Conservation (phyloP, 2,888 invertebrate species). For the Hedychridium roseum region DNA sequence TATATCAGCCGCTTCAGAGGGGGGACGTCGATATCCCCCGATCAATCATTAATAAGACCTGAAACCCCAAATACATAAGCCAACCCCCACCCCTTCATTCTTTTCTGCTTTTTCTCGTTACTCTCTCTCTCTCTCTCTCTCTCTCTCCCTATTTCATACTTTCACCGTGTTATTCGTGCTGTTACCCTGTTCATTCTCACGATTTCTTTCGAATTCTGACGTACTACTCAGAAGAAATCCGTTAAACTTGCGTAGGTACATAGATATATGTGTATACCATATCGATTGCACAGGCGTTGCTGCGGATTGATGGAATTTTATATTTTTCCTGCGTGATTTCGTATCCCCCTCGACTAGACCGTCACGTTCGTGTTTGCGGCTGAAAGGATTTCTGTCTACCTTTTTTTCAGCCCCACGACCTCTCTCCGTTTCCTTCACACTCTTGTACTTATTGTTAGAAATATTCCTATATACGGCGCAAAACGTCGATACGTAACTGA, state of each 20-base stretch:
- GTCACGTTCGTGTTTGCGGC: slow-evolving; percentile 35
- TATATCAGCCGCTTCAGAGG: slow-evolving; percentile 62
- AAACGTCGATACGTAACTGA: slow-evolving; percentile 37
- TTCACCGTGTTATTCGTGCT: too few relatives aligned
- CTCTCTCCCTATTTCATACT: slow-evolving; percentile 4
- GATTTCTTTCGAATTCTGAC: too few relatives aligned
- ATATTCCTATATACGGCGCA: slow-evolving; percentile 36
- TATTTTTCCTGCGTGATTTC: slow-evolving; percentile 59
- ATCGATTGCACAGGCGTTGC: too few relatives aligned
- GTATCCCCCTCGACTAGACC: slow-evolving; percentile 37
- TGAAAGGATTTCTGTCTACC: neutral
- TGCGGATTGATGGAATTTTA: slow-evolving; percentile 63
- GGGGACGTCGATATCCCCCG: slow-evolving; percentile 63
- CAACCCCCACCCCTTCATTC: slow-evolving; percentile 31
- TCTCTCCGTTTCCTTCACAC: slow-evolving; percentile 3
- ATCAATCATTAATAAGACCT: slow-evolving; percentile 64
- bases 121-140: slow-evolving; percentile 4
- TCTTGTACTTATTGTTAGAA: too few relatives aligned
- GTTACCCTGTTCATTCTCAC: too few relatives aligned
- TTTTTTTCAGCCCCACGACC: neutral
- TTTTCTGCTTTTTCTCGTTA: slow-evolving; percentile 7
- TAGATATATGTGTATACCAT: too few relatives aligned
- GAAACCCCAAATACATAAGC: slow-evolving; percentile 61
- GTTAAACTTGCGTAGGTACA: too few relatives aligned
- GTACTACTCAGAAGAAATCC: too few relatives aligned